phyloP scores from a whole-genome alignment of 2,113 vertebrate genomes.

The Austrofundulus limnaeus region DNA sequence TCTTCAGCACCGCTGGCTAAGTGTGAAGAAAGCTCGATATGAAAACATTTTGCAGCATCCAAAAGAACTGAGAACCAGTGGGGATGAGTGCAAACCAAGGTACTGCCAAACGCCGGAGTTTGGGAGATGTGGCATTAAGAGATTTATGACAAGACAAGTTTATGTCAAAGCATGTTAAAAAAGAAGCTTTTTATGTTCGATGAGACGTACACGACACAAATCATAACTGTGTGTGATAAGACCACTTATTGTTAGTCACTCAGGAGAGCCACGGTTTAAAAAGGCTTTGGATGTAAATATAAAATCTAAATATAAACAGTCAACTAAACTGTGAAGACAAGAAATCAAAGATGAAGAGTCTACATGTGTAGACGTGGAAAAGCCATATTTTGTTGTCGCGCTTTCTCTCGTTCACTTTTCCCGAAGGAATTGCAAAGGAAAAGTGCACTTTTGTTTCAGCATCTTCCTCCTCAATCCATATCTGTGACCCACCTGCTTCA shows the following conservation, averaged over 20 bases:
- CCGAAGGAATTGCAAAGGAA: slow-evolving; percentile 36
- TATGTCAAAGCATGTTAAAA: slow-evolving; percentile 25
- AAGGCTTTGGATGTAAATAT: slow-evolving; percentile 40
- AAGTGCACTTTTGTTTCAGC: slow-evolving; percentile 54
- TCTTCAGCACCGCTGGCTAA: slow-evolving; percentile 81
- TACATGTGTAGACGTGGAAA: slow-evolving; percentile 45
- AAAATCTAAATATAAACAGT: slow-evolving; percentile 47
- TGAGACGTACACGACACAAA: slow-evolving; percentile 2
- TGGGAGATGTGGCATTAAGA: slow-evolving; percentile 34
- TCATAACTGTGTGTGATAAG: slow-evolving; percentile 1
- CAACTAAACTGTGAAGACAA: not conserved
- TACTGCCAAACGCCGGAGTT: slow-evolving; percentile 49
- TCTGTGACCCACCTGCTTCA: slow-evolving; percentile 17
- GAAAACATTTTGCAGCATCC: slow-evolving; percentile 43
- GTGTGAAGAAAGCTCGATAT: slow-evolving; percentile 89
- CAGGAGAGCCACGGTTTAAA: slow-evolving; percentile 33
- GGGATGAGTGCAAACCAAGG: slow-evolving; percentile 25
- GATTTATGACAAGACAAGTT: slow-evolving; percentile 24
- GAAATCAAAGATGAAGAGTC: slow-evolving; percentile 58
- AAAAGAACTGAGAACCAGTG: slow-evolving; percentile 23
- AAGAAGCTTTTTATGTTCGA: not conserved
- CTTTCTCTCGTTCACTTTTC: slow-evolving; percentile 25
- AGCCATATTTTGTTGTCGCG: slow-evolving; percentile 64
- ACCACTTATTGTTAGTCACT: slow-evolving; percentile 12
- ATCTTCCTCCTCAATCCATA: slow-evolving; percentile 9